Evolutionary conservation across 2,113 vertebrate genomes (phyloP).

Genomic region (Ammodytes marinus): DNA sequence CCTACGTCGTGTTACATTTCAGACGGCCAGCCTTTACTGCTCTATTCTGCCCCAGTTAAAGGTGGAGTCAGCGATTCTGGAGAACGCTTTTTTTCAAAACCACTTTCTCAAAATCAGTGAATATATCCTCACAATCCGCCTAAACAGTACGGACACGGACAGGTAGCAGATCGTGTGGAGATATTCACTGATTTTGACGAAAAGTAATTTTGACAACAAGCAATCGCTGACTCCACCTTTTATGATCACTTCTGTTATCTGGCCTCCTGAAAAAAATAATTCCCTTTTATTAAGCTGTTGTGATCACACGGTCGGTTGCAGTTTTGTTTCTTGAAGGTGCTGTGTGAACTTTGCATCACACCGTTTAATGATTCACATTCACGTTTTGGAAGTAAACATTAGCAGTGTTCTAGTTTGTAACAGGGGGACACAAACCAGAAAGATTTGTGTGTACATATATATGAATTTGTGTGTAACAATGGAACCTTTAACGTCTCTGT

Average conservation of each 20-base stretch:
- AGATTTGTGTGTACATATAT: neutral
- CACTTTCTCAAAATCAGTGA: too few species aligned
- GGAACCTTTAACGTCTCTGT: neutral
- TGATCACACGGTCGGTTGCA: slow-evolving; percentile 8
- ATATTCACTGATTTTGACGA: too few species aligned
- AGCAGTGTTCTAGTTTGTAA: slow-evolving; percentile 1
- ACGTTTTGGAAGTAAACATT: slow-evolving; percentile 54
- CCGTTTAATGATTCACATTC: slow-evolving; percentile 52
- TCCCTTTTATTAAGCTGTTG: slow-evolving; percentile 12
- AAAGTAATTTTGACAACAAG: too few species aligned
- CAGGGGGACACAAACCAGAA: neutral
- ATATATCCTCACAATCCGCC: too few species aligned
- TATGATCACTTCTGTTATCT: slow-evolving; percentile 13
- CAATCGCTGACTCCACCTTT: too few species aligned
- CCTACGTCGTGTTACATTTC: slow-evolving; percentile 16
- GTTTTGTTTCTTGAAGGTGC: neutral
- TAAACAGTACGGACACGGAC: too few species aligned
- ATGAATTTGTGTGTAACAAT: neutral
- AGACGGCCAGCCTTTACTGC: neutral
- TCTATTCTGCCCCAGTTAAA: slow-evolving; percentile 27
- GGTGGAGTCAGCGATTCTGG: too few species aligned
- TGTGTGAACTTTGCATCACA: slow-evolving; percentile 30
- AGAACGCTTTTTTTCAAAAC: too few species aligned
- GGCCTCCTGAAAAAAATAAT: neutral
- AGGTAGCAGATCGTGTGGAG: too few species aligned